A percentile compares a stretch with the other conserved stretches of the same genome.
Evolutionary conservation across 2,113 vertebrate species (phyloP).

Genomic region (Pomatostomus ruficeps): DNA sequence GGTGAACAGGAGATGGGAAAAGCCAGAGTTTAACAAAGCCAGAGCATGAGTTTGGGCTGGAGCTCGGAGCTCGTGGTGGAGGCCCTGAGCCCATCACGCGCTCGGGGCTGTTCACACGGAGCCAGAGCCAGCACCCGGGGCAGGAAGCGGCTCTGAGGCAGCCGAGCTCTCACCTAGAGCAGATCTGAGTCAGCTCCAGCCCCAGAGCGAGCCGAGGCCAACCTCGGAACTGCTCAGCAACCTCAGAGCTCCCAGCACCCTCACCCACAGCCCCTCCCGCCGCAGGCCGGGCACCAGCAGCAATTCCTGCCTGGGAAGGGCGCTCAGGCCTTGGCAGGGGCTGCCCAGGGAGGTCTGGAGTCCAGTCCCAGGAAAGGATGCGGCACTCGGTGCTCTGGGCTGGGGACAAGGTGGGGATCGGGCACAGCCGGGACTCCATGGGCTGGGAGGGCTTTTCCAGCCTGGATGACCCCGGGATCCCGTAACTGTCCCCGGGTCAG

Average conservation of each 20-base stretch:
- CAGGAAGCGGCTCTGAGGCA: rapidly evolving
- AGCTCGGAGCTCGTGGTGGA: not conserved
- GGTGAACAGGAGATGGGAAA: no score
- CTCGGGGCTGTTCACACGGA: not conserved
- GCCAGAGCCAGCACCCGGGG: not conserved
- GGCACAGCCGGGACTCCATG: not conserved
- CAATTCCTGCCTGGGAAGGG: not conserved
- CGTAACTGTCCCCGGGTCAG: rapidly evolving
- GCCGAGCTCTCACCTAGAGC: rapidly evolving
- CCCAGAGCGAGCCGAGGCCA: not conserved
- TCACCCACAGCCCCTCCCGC: rapidly evolving
- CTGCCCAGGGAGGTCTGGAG: not conserved
- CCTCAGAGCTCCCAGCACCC: not conserved
- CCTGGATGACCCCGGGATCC: no score
- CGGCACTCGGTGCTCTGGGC: not conserved
- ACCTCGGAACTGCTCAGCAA: not conserved
- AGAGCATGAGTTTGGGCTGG: rapidly evolving
- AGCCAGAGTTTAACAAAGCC: no score
- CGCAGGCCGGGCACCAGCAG: rapidly evolving
- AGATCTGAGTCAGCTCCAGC: not conserved
- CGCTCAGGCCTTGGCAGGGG: not conserved
- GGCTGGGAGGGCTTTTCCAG: not conserved
- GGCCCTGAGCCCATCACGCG: rapidly evolving
- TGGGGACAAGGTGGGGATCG: not conserved
- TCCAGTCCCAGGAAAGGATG: rapidly evolving